Evolutionary conservation across 2,113 vertebrate species (phyloP).

Genomic region (Syrmaticus mikado): DNA sequence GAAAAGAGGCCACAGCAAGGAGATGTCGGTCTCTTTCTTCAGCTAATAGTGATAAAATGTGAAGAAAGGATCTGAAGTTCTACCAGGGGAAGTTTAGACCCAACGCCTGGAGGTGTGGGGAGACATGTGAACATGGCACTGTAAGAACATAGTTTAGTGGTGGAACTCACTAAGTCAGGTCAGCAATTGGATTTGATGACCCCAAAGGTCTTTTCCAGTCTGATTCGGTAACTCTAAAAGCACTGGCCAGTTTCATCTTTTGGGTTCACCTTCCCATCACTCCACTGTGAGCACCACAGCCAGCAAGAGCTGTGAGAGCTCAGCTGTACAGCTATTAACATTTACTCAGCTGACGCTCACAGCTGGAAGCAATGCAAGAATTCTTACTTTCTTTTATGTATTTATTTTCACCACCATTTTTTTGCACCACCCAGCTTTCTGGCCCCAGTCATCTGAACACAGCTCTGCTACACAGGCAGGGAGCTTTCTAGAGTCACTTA

Average conservation of each 20-base stretch:
- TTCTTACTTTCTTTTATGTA: neutral
- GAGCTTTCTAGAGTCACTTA: neutral
- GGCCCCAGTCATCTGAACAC: neutral
- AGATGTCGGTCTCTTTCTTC: neutral
- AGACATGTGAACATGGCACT: too few species aligned
- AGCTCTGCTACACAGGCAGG: neutral
- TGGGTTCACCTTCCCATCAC: neutral
- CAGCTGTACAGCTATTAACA: neutral
- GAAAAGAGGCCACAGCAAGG: neutral
- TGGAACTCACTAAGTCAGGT: too few species aligned
- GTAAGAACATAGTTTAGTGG: too few species aligned
- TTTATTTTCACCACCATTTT: neutral
- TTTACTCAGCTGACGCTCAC: neutral
- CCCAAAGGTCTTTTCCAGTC: neutral
- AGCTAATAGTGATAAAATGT: neutral
- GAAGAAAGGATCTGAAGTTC: too few species aligned
- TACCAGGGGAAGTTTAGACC: too few species aligned
- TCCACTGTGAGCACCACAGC: neutral
- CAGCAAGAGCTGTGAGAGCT: neutral
- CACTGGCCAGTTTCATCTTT: neutral
- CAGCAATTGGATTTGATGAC: too few species aligned
- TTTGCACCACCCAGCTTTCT: neutral
- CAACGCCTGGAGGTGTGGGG: too few species aligned
- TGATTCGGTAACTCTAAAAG: neutral
- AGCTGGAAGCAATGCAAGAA: neutral